Conservation (phyloP, 2,113 vertebrate species). For the Noturus placidus region DNA sequence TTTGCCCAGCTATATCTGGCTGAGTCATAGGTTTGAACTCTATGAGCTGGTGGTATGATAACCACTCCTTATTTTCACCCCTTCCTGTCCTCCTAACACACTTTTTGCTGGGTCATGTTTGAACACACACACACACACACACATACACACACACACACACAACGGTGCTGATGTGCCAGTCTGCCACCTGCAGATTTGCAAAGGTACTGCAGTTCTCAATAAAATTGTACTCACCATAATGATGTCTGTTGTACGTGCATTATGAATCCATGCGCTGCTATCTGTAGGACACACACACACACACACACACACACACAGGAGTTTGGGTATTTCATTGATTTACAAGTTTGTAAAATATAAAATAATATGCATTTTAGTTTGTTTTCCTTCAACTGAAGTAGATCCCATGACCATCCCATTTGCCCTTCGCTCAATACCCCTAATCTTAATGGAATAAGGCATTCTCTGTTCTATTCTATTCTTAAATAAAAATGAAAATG, state of each 20-base stretch:
- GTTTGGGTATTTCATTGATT: not conserved
- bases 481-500: not conserved
- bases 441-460: no score
- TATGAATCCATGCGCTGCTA: not conserved
- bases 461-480: not conserved
- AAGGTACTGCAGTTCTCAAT: conserved; percentile 42
- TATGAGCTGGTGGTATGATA: conserved; percentile 29
- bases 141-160: conserved; percentile 46
- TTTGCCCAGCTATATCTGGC: conserved; percentile 37
- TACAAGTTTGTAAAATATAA: not conserved
- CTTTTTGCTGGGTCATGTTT: conserved; percentile 49
- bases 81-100: conserved; percentile 43
- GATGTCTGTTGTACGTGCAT: not conserved
- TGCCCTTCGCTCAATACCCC: no score
- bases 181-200: conserved; percentile 67
- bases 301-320: not conserved
- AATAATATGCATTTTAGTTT: not conserved
- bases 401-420: no score
- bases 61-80: conserved; percentile 46
- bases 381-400: not conserved
- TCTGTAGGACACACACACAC: not conserved
- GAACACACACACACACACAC: conserved; percentile 37
- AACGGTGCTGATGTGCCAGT: conserved; percentile 52
- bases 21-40: conserved; percentile 47
- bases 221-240: conserved; percentile 10